Base-by-base conservation (phyloP, 2,113 vertebrate genomes). In the Eleginops maclovinus region DNA sequence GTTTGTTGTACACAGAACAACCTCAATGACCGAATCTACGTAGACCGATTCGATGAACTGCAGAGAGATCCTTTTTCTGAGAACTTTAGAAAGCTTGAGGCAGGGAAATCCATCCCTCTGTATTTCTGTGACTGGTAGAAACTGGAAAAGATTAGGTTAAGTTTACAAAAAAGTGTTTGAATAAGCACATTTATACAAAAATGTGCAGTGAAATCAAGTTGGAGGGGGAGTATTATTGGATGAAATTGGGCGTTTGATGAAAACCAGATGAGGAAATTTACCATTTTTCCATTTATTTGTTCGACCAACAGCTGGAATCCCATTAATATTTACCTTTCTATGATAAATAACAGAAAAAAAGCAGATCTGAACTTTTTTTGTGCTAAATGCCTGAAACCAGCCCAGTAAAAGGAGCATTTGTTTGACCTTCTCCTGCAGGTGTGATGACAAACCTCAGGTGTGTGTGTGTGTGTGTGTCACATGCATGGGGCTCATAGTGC, bases 381-480 rank as follows among this genome's bases (percentile, higher is more conserved):
- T n/a, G n/a, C n/a, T n/a, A n/a, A n/a, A n/a, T n/a, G 43, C 19
- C 40, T 62, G 24, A 47, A 22, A 47, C 36, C 49, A 41, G 50
- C 2, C 26, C n/a, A 19, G 13, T 56, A 11, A 14, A 17, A 55
- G 9, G 21, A 31, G 65, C 36, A 2, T 43, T 9, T 0, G 22
- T 41, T 14, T 9, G 54, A 7, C 31, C 31, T 36, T 36, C 17
- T 3, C 5, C n/a, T 60, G 44, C 2, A 72, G 62, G 28, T 74
- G 28, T 61, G 26, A 31, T 60, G 49, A 65, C 62, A 14, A 1
- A 54, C 12, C 11, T 59, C 53, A 26, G 19, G 44, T 65, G 46
- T 67, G 17, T 40, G 58, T 70, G 19, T 89, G 44, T 65, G 46
- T 67, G 17, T 40, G 58, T 70, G 19, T 89, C 87, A 77, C 65